A percentile compares a stretch with the other conserved stretches of the same genome.
phyloP scores from a whole-genome alignment of 64 coral and sea anemone species.

The Montipora cactus region DNA sequence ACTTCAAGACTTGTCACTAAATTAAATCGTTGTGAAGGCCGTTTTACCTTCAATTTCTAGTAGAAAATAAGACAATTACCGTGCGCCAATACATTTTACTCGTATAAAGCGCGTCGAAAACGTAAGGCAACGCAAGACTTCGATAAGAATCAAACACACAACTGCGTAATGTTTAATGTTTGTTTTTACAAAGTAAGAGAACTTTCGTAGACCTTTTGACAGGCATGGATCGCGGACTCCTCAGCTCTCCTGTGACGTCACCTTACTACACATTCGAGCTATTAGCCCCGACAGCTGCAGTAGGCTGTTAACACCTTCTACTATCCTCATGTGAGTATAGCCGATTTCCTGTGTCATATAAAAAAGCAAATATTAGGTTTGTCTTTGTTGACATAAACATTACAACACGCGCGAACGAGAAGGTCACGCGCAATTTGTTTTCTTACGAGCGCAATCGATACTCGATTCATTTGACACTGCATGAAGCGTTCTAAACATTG shows the following conservation, averaged over 20 bases:
- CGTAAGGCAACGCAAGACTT: not conserved
- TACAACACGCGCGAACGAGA: not conserved
- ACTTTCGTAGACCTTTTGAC: not conserved
- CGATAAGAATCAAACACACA: not conserved
- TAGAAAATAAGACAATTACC: not conserved
- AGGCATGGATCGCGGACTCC: no score
- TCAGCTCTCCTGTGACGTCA: constrained; percentile 52
- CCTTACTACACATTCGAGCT: constrained; percentile 94
- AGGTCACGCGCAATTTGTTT: no score
- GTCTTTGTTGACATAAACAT: not conserved
- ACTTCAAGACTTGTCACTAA: no score
- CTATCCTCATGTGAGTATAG: constrained; percentile 96
- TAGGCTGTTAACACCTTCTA: constrained; percentile 91
- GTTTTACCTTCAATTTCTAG: not conserved
- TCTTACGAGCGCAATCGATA: no score
- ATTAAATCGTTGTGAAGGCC: no score
- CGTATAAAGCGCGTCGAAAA: no score
- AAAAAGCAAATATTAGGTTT: not conserved
- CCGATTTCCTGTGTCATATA: constrained; percentile 85
- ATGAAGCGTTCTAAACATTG: no score
- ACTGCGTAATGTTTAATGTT: not conserved
- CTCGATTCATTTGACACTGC: no score
- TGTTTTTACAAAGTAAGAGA: not conserved
- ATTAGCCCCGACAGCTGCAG: constrained; percentile 94
- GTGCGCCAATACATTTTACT: not conserved